Percentiles rank a stretch among this genome's conserved stretches.
Evolutionary conservation across 2,113 vertebrate genomes (phyloP).

Genomic region (Saccopteryx bilineata): DNA sequence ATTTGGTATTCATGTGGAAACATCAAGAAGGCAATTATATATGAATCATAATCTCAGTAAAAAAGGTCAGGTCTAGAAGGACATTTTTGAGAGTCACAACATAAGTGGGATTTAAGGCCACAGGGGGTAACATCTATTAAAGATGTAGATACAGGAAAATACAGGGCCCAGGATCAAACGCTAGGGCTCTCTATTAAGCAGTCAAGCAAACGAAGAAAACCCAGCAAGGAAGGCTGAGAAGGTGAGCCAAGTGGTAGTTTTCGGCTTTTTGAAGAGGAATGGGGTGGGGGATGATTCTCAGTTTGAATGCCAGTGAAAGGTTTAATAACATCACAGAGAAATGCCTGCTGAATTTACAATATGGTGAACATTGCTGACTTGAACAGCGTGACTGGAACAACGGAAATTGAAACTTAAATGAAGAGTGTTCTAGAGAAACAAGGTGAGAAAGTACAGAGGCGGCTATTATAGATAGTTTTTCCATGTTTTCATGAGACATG

Average conservation of each 20-base stretch:
- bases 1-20: not conserved
- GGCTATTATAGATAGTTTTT: not conserved
- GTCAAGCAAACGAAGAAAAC: not conserved
- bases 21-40: not conserved
- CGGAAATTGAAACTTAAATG: not conserved
- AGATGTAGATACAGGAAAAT: not conserved
- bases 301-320: not conserved
- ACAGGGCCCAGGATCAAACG: not conserved
- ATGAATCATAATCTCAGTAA: not conserved
- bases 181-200: not conserved
- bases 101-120: not conserved
- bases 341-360: not conserved
- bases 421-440: not conserved
- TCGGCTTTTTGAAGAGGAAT: not conserved
- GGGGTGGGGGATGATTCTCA: not conserved
- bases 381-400: not conserved
- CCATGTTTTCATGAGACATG: not conserved
- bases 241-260: not conserved
- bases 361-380: not conserved
- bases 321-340: not conserved
- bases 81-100: not conserved
- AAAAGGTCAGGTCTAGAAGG: not conserved
- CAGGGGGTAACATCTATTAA: not conserved
- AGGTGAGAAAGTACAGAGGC: not conserved
- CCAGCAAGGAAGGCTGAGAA: not conserved